These are phyloP conservation scores for Gymnocheta viridis DNA, from an alignment of 2,888 invertebrate genomes.

Conservation along the genomic window DNA sequence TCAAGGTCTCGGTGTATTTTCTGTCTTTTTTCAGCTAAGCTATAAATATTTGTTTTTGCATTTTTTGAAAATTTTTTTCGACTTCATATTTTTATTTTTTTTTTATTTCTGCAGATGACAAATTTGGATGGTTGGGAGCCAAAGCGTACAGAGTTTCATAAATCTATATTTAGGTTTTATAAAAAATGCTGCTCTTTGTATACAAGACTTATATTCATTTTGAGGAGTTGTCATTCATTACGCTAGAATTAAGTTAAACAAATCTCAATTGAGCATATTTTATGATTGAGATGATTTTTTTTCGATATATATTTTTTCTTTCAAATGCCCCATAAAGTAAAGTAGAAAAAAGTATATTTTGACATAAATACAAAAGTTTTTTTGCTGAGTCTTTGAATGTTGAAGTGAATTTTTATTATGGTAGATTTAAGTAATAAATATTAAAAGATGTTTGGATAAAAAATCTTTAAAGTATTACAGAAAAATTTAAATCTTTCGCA, in stretches of 20 bases:
- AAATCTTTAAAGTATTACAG: too few species aligned
- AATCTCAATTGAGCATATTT: slow-evolving; percentile 63
- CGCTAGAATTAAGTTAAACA: slow-evolving; percentile 56
- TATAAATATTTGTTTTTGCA: slow-evolving; percentile 9
- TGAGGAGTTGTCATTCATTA: slow-evolving; percentile 65
- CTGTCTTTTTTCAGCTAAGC: neutral
- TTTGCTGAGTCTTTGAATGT: neutral
- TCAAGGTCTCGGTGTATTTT: neutral
- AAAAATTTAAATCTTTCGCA: too few species aligned
- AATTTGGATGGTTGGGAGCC: slow-evolving; percentile 1
- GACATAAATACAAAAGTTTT: neutral
- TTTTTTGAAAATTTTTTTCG: slow-evolving; percentile 8
- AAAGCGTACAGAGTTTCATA: neutral
- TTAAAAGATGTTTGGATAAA: neutral
- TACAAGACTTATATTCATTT: slow-evolving; percentile 10
- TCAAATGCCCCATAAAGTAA: neutral
- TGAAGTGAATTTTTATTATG: neutral
- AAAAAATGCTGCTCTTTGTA: neutral
- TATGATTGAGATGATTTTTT: slow-evolving; percentile 27
- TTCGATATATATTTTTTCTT: too few species aligned
- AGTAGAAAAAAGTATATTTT: neutral
- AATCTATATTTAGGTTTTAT: slow-evolving; percentile 8
- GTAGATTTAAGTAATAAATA: neutral
- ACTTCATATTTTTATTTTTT: neutral
- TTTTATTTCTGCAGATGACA: slow-evolving; percentile 26